A percentile compares a stretch with the other conserved stretches of the same genome.
phyloP scores from a whole-genome alignment of 2,113 vertebrate species.

The Probosciger aterrimus region DNA sequence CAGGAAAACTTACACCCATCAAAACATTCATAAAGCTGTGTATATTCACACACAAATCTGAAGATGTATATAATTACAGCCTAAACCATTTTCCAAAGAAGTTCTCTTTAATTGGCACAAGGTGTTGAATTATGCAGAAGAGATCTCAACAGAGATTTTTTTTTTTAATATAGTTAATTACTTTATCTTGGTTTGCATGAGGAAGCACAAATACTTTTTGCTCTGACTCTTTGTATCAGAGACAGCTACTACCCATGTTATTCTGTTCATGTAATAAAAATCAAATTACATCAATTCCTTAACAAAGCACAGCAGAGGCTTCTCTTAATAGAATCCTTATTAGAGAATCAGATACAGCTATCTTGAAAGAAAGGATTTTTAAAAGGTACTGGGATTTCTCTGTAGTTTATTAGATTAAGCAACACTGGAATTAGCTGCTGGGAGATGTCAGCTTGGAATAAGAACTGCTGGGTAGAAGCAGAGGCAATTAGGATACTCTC shows the following conservation, averaged over 20 bases:
- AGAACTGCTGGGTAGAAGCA: neutral
- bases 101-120: constrained; percentile 46
- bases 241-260: constrained; percentile 41
- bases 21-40: neutral
- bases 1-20: constrained; percentile 17
- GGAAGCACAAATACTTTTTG: constrained; percentile 38
- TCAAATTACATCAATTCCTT: constrained; percentile 66
- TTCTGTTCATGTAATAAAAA: constrained; percentile 64
- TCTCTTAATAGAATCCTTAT: constrained; percentile 56
- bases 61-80: constrained; percentile 15
- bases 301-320: constrained; percentile 50
- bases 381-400: constrained; percentile 37
- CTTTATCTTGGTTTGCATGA: constrained; percentile 53
- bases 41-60: constrained; percentile 10
- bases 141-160: constrained; percentile 48
- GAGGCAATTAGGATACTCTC: neutral
- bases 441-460: neutral
- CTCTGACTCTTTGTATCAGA: constrained; percentile 18
- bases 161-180: constrained; percentile 62
- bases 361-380: constrained; percentile 39
- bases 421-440: constrained; percentile 26
- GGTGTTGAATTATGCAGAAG: constrained; percentile 59
- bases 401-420: constrained; percentile 46
- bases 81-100: constrained; percentile 25
- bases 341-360: constrained; percentile 52